These are phyloP conservation scores for Catagonus wagneri DNA, from an alignment of 2,113 vertebrate genomes.

Conservation along the genomic window DNA sequence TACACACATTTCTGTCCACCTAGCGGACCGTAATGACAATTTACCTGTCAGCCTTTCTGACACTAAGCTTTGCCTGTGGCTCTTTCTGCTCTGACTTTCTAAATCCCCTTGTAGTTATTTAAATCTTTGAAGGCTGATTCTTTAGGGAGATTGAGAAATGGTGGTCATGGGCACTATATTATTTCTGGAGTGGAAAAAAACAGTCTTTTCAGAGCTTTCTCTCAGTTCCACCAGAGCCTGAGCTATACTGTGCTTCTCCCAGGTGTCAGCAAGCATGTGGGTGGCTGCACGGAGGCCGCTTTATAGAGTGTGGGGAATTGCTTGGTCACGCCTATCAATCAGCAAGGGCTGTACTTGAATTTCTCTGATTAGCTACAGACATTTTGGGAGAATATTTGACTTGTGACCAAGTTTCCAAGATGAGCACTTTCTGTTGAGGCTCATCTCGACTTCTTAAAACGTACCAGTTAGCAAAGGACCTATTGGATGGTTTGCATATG, in stretches of 20 bases:
- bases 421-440: neutral
- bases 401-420: slow-evolving; percentile 62
- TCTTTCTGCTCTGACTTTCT: slow-evolving; percentile 75
- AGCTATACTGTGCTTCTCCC: slow-evolving; percentile 51
- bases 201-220: slow-evolving; percentile 62
- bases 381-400: slow-evolving; percentile 59
- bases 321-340: slow-evolving; percentile 78
- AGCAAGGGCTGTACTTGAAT: slow-evolving; percentile 70
- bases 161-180: slow-evolving; percentile 78
- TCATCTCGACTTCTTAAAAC: slow-evolving; percentile 13
- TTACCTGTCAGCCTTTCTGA: slow-evolving; percentile 80
- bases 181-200: slow-evolving; percentile 67
- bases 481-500: neutral
- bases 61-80: slow-evolving; percentile 78
- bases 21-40: slow-evolving; percentile 74
- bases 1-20: slow-evolving; percentile 64
- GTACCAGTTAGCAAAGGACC: neutral
- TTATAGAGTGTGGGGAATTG: slow-evolving; percentile 76
- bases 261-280: slow-evolving; percentile 74
- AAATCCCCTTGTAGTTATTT: slow-evolving; percentile 80
- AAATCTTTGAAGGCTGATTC: slow-evolving; percentile 74
- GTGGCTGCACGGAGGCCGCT: slow-evolving; percentile 59
- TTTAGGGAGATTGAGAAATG: slow-evolving; percentile 76
- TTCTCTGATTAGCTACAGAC: slow-evolving; percentile 76
- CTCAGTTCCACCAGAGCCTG: slow-evolving; percentile 61